These are phyloP conservation scores for Syritta pipiens DNA, from an alignment of 2,888 invertebrate genomes.

Conservation along the genomic window DNA sequence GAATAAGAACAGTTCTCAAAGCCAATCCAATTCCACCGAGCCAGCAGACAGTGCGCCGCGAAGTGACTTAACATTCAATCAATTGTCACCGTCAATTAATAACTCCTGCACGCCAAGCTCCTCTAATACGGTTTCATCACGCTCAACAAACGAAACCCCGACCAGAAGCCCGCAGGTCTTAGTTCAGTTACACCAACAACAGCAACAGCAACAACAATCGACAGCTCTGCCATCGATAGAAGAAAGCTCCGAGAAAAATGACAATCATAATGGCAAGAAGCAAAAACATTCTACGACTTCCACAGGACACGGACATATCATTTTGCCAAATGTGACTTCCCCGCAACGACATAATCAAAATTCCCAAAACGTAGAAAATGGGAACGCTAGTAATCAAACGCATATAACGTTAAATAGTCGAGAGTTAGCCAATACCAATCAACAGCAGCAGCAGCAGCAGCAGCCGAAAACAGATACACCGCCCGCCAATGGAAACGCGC, in stretches of 20 bases:
- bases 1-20: constrained; percentile 40
- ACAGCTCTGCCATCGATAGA: constrained; percentile 4
- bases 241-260: constrained; percentile 46
- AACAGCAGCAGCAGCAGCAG: constrained; percentile 47
- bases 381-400: constrained; percentile 40
- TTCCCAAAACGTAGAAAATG: constrained; percentile 68
- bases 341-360: constrained; percentile 49
- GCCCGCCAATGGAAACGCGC: constrained; percentile 42
- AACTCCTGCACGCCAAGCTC: constrained; percentile 51
- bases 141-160: constrained; percentile 45
- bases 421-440: constrained; percentile 36
- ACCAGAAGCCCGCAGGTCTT: constrained; percentile 40
- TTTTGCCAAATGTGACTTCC: constrained; percentile 39
- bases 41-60: constrained; percentile 72
- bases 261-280: constrained; percentile 61
- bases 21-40: constrained; percentile 30
- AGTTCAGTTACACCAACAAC: constrained; percentile 44
- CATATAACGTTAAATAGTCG: constrained; percentile 15
- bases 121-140: constrained; percentile 26
- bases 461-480: constrained; percentile 25
- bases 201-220: constrained; percentile 5
- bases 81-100: constrained; percentile 40
- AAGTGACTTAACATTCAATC: constrained; percentile 47
- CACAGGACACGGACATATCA: constrained; percentile 57
- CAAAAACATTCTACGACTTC: constrained; percentile 56